phyloP scores from a whole-genome alignment of 1,140 invertebrate species.

The Calephelis nemesis region DNA sequence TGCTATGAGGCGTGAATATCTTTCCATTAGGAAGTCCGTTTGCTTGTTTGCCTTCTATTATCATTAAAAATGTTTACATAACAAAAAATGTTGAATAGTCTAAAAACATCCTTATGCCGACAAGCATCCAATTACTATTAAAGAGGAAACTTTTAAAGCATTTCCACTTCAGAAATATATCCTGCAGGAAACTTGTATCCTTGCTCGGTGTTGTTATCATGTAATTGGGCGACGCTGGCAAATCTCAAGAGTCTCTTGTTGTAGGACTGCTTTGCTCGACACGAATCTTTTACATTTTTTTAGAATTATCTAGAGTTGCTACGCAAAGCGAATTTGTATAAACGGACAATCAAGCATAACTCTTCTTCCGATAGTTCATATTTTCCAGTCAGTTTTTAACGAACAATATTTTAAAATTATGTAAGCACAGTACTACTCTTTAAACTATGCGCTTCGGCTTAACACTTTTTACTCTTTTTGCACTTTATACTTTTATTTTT shows the following conservation, averaged over 20 bases:
- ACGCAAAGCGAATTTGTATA: no score
- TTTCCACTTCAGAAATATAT: slow-evolving; percentile 17
- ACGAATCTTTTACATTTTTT: not conserved
- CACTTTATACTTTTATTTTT: no score
- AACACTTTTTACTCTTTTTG: no score
- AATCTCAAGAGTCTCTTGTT: slow-evolving; percentile 7
- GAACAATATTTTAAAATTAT: no score
- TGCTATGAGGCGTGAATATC: no score
- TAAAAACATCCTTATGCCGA: not conserved
- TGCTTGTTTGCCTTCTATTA: not conserved
- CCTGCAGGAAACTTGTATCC: slow-evolving; percentile 12
- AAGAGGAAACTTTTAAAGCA: not conserved
- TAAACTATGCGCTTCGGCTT: no score
- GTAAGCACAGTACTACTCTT: no score
- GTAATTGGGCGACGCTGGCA: slow-evolving; percentile 7
- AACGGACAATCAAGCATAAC: no score
- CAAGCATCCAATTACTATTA: slow-evolving; percentile 9
- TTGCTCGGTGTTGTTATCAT: not conserved
- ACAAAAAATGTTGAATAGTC: not conserved
- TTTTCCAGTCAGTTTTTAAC: no score
- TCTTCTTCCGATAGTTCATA: no score
- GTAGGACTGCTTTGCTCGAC: not conserved
- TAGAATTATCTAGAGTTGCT: no score
- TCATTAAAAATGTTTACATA: not conserved
- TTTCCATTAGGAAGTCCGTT: no score